Evolutionary conservation across 1,140 invertebrate genomes (phyloP), one percentile per base, ranked within the genome.

Genomic region (Hydropsyche tenuis): DNA sequence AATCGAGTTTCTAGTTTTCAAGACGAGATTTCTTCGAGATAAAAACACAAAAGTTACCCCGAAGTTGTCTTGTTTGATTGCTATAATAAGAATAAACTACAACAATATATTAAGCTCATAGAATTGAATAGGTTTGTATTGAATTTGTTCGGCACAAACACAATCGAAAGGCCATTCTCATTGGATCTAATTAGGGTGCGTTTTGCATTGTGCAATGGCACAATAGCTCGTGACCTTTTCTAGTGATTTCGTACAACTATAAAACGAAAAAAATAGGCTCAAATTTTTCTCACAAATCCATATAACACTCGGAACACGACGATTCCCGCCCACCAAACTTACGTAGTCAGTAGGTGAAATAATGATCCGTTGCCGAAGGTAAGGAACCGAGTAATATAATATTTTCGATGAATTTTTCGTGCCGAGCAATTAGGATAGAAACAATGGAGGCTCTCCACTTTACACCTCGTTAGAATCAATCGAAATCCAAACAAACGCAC

Each of bases 381-480:
- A 37, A 37, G 9, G 30, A 9, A 37, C 3, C 30, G n/a, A n/a
- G n/a, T n/a, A n/a, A n/a, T 9, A 37, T 9, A 37, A 37, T 37
- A 4, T 18, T 53, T 53, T 16, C 4, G 14, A 53, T 53, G 48
- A 18, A 53, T 20, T 53, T 53, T 53, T 53, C 48, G 48, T 53
- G 48, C 48, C 18, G n/a, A 20, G 16, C 48, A 53, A 53, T 53
- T 53, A 53, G 48, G 48, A 20, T 16, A 18, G 20, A 53, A 53
- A 53, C 48, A 53, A 53, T 53, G 16, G 48, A 53, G 48, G 48
- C 14, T 53, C 48, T 53, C 48, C 48, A 53, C n/a, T 53, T 53
- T 53, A 53, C 48, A 53, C 48, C 48, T 53, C 48, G 48, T 53
- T 53, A 53, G 18, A 53, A 53, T 53, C 48, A 53, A 53, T 53